Percentiles rank a stretch among this genome's conserved stretches.
Conservation (phyloP, 2,888 invertebrate genomes). For the Epirrhoe alternata region DNA sequence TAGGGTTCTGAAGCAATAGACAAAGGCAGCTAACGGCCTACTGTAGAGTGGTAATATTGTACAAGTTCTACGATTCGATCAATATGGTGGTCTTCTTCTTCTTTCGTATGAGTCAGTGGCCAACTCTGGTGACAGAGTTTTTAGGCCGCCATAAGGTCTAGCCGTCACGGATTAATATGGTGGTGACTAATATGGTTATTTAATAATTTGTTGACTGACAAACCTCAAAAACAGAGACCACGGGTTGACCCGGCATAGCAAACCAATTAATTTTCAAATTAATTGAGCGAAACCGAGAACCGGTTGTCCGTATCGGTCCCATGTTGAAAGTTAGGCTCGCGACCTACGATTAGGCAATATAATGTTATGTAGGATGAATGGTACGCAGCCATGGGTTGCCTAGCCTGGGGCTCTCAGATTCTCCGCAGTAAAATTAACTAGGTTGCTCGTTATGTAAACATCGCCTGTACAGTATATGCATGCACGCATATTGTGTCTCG, state of each 20-base stretch:
- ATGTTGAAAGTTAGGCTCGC: constrained; percentile 74
- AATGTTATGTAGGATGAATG: constrained; percentile 68
- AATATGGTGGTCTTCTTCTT: too few relatives aligned
- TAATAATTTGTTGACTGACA: constrained; percentile 66
- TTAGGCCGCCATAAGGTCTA: too few relatives aligned
- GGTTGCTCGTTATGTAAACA: constrained; percentile 19
- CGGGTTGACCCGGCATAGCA: constrained; percentile 64
- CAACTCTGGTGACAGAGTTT: too few relatives aligned
- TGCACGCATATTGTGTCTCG: background rate
- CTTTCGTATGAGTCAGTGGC: too few relatives aligned
- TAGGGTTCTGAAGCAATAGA: constrained; percentile 51
- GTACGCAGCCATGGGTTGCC: constrained; percentile 20
- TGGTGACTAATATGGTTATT: constrained; percentile 42
- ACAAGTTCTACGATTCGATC: constrained; percentile 6
- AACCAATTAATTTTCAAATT: constrained; percentile 78
- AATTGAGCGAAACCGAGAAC: constrained; percentile 73
- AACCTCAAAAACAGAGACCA: constrained; percentile 62
- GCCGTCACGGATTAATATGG: too few relatives aligned
- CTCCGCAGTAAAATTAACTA: constrained; percentile 11
- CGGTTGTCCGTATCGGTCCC: constrained; percentile 69
- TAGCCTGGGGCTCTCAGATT: constrained; percentile 16
- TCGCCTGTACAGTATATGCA: background rate
- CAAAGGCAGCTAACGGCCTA: constrained; percentile 47
- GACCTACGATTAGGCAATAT: constrained; percentile 76
- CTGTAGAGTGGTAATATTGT: constrained; percentile 12